These are phyloP conservation scores for Mus pahari DNA, from an alignment of 2,113 vertebrate genomes.

Conservation along the genomic window DNA sequence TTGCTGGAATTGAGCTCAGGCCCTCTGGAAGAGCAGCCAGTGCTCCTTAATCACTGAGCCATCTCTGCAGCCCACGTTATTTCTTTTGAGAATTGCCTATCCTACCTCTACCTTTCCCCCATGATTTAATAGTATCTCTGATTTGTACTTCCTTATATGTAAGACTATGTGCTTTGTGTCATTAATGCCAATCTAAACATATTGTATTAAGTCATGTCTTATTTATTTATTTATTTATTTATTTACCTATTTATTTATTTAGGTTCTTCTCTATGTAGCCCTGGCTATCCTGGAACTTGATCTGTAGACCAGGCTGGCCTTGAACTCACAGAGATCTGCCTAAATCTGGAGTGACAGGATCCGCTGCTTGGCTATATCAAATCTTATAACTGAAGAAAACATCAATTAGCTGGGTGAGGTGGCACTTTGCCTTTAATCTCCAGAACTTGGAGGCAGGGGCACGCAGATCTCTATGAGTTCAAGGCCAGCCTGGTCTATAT, in stretches of 20 bases:
- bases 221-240: neutral
- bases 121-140: constrained; percentile 41
- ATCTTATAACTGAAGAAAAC: constrained; percentile 32
- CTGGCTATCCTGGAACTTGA: neutral
- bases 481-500: neutral
- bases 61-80: neutral
- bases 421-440: neutral
- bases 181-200: constrained; percentile 42
- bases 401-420: neutral
- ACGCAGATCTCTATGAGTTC: neutral
- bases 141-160: constrained; percentile 53
- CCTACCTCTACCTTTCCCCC: neutral
- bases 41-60: no score
- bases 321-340: neutral
- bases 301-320: neutral
- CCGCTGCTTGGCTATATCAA: neutral
- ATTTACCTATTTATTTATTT: neutral
- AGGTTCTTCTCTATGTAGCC: neutral
- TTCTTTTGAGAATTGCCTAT: constrained; percentile 41
- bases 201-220: neutral
- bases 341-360: neutral
- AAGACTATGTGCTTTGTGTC: constrained; percentile 7
- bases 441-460: neutral
- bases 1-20: no score
- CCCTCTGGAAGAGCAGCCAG: no score